Evolutionary conservation across 2,797 vertebrate genomes (phyloP).

Genomic region (Sebastes glaucus): DNA sequence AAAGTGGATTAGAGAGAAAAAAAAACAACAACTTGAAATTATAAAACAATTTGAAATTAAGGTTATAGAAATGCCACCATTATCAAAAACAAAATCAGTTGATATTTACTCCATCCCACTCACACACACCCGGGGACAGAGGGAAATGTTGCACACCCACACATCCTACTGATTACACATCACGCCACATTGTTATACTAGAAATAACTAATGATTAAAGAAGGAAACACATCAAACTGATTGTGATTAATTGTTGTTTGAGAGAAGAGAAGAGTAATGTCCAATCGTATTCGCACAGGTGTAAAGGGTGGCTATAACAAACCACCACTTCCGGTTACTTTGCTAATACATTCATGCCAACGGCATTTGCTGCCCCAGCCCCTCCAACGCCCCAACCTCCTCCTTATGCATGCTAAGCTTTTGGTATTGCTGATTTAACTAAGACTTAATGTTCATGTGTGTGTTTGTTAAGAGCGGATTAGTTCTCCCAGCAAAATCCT

Average conservation of each 20-base stretch:
- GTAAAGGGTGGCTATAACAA: not conserved
- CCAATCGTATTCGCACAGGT: accelerated
- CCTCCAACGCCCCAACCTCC: not conserved
- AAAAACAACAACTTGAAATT: not conserved
- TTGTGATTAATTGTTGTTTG: slow-evolving; percentile 1
- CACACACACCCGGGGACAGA: slow-evolving; percentile 15
- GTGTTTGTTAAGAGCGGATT: not conserved
- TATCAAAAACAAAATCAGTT: slow-evolving; percentile 41
- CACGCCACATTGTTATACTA: not conserved
- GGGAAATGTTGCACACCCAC: slow-evolving; percentile 9
- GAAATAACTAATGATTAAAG: slow-evolving; percentile 14
- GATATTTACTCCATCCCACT: slow-evolving; percentile 38
- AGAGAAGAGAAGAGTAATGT: not conserved
- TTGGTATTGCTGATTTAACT: not conserved
- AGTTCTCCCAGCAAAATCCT: not conserved
- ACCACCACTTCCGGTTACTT: not conserved
- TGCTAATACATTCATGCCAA: not conserved
- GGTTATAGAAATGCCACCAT: slow-evolving; percentile 21
- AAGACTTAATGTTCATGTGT: not conserved
- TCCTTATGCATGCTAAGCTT: not conserved
- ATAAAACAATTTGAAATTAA: not conserved
- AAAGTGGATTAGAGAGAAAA: not conserved
- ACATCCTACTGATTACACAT: not conserved
- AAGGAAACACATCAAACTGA: slow-evolving; percentile 20
- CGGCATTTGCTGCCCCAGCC: not conserved